Base-by-base conservation (phyloP, 2,888 invertebrate species). In the Acanthosepion lycidas region DNA sequence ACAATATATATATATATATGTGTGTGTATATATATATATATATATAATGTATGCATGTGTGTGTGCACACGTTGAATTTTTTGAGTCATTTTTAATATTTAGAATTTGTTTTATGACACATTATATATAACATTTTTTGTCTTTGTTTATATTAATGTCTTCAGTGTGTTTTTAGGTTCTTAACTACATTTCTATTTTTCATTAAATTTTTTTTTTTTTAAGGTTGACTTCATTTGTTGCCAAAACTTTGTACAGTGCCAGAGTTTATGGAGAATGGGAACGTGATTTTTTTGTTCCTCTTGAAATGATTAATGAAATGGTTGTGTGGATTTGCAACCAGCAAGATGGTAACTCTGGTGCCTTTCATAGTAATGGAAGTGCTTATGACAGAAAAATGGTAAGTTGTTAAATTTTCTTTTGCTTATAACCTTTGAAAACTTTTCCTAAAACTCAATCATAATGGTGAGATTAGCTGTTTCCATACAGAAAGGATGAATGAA, bases 281-380 rank as follows among this genome's bases (percentile, higher is more conserved):
- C 99, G 99, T 97, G 99, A 98, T 97, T 98, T 99, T 94, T 99
- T 99, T 97, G 99, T 99, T 95, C 99, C 99, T 97, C 98, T 99
- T 0, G 98, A 98, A 92, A 98, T 99, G 6, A 98, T 99, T 96
- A 98, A 98, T 9, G 98, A 98, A 97, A 98, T 99, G 0, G 98
- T 99, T 4, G 98, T 98, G 0, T 99, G 99, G 99, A 98, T 99
- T 6, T 97, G 99, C 95, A 98, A 98, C 94, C 98, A 99, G 97
- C 99, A 99, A 97, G 98, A 96, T 94, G 93, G 98, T 0, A 98
- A 98, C 0, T 98, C 98, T 49, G 99, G 99, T 1, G 98, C 99
- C 0, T 99, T 99, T 98, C 98, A 98, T 26, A 95, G 95, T 20
- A 94, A 94, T 18, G 95, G 95, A 49, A 95, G 95, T 20, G 95